These are phyloP conservation scores for Bembecia ichneumoniformis DNA, from an alignment of 2,888 invertebrate genomes.

Conservation along the genomic window DNA sequence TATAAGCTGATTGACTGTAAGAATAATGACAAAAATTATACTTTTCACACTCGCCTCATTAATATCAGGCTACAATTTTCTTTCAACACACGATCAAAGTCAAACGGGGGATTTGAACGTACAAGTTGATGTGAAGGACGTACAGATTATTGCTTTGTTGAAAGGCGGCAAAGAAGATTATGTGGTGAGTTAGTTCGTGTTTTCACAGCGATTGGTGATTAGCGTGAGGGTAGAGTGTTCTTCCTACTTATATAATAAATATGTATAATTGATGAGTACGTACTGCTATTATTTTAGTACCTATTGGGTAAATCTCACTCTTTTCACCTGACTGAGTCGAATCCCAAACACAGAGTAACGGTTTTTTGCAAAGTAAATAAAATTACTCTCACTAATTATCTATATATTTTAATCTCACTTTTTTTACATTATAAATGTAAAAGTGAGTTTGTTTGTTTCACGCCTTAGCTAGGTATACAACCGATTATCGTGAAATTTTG, in stretches of 20 bases:
- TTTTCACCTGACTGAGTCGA: too few relatives aligned
- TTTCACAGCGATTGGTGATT: too few relatives aligned
- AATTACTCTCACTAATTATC: too few relatives aligned
- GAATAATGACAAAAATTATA: slow-evolving; percentile 8
- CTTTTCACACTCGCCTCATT: background rate
- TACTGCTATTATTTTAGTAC: background rate
- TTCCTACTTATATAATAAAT: background rate
- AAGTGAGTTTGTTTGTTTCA: too few relatives aligned
- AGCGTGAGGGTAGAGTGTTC: background rate
- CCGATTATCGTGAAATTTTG: too few relatives aligned
- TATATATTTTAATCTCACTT: too few relatives aligned
- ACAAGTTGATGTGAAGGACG: slow-evolving; percentile 83
- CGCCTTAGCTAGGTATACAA: too few relatives aligned
- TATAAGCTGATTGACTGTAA: too few relatives aligned
- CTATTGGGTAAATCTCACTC: background rate
- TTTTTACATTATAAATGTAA: too few relatives aligned
- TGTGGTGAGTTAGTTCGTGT: slow-evolving; percentile 53
- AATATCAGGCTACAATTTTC: slow-evolving; percentile 26
- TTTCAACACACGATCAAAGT: slow-evolving; percentile 74
- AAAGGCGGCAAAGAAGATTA: slow-evolving; percentile 75
- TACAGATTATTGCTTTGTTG: slow-evolving; percentile 79
- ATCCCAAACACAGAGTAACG: too few relatives aligned
- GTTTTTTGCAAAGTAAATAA: too few relatives aligned
- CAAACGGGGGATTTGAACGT: slow-evolving; percentile 86
- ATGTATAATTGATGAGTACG: background rate